Evolutionary conservation across 2,797 vertebrate genomes (phyloP).

Genomic region (Gallinago nigripennis): DNA sequence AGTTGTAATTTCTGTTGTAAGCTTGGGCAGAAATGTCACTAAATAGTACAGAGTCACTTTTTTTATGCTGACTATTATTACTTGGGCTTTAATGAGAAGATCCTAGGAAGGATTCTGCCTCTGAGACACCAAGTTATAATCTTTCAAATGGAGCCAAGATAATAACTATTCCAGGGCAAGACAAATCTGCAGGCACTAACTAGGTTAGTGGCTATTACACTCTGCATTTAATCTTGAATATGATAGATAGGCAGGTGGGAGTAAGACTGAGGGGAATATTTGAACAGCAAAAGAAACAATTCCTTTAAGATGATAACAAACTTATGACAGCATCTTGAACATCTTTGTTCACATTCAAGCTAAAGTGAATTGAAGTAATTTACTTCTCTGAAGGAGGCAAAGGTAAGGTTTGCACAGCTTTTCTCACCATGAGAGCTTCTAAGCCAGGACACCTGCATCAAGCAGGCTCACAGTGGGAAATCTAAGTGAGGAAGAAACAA

Average conservation of each 20-base stretch:
- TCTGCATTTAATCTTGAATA: constrained; percentile 11
- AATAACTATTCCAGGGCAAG: constrained; percentile 31
- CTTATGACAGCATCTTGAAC: not conserved
- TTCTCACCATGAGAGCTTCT: not conserved
- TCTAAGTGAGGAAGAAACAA: not conserved
- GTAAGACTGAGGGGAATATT: not conserved
- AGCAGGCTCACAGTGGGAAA: not conserved
- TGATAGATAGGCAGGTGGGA: not conserved
- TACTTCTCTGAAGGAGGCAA: not conserved
- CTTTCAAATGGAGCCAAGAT: constrained; percentile 37
- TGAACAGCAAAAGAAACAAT: not conserved
- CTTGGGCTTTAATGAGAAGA: constrained; percentile 19
- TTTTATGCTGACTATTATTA: constrained; percentile 23
- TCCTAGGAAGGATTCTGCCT: constrained; percentile 15
- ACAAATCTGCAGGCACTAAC: constrained; percentile 15
- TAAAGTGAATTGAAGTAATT: not conserved
- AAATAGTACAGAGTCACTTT: constrained; percentile 12
- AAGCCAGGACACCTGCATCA: not conserved
- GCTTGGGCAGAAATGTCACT: not conserved
- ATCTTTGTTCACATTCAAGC: not conserved
- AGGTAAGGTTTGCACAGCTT: not conserved
- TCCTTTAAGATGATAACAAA: not conserved
- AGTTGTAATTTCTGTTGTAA: not conserved
- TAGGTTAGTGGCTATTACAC: constrained; percentile 25
- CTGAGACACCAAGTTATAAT: constrained; percentile 19